These are phyloP conservation scores for Spinus olivaceus DNA, from an alignment of 2,797 vertebrate species.

Conservation along the genomic window DNA sequence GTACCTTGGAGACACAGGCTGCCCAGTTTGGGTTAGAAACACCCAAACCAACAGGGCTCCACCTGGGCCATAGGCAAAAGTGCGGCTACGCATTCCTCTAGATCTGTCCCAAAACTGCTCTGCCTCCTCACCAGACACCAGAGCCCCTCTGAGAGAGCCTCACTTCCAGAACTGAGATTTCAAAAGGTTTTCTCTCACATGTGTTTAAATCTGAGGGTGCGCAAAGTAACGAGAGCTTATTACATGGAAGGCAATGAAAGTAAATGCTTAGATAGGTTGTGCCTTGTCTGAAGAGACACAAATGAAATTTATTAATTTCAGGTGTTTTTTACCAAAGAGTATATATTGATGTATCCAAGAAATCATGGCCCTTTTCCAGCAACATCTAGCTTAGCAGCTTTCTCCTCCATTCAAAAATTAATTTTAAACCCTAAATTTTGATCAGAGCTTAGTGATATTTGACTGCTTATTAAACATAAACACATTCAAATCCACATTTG, in stretches of 20 bases:
- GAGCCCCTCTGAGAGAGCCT: fast-evolving
- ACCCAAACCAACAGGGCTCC: neutral
- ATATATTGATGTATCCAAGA: neutral
- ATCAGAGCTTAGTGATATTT: neutral
- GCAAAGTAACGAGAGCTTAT: neutral
- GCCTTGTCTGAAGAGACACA: neutral
- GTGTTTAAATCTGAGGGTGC: neutral
- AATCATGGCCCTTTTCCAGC: neutral
- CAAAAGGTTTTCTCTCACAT: neutral
- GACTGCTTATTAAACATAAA: neutral
- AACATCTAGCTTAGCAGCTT: neutral
- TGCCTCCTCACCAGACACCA: neutral
- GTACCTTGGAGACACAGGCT: neutral
- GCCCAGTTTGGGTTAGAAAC: neutral
- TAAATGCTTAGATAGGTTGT: neutral
- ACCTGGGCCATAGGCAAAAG: neutral
- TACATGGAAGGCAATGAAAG: neutral
- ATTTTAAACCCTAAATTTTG: neutral
- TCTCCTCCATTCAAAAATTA: neutral
- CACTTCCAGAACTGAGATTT: neutral
- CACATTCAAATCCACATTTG: neutral
- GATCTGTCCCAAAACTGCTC: neutral
- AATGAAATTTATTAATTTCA: neutral
- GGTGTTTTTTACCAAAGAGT: neutral
- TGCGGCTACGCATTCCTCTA: neutral